Evolutionary conservation across 2,888 invertebrate genomes (phyloP).

Genomic region (Choristoneura rosaceana): DNA sequence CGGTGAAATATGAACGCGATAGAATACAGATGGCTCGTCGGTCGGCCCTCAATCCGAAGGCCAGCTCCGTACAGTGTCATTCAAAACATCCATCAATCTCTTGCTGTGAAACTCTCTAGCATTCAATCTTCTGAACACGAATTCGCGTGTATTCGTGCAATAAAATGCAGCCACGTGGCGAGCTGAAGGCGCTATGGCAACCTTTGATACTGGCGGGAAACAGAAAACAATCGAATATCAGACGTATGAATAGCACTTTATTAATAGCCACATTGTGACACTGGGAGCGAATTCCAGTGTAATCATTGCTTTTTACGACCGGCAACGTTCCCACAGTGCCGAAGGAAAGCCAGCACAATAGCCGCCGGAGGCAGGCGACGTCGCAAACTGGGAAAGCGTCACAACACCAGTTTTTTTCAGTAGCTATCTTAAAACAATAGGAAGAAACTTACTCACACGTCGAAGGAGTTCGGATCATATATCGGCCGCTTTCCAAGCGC

Average conservation of each 20-base stretch:
- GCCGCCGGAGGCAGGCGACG: slow-evolving; percentile 31
- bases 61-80: slow-evolving; percentile 55
- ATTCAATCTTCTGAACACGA: slow-evolving; percentile 48
- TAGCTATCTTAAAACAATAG: slow-evolving; percentile 71
- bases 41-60: slow-evolving; percentile 51
- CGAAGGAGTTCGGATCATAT: slow-evolving; percentile 64
- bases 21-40: slow-evolving; percentile 15
- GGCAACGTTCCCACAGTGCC: slow-evolving; percentile 58
- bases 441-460: slow-evolving; percentile 78
- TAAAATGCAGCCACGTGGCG: slow-evolving; percentile 53
- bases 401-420: slow-evolving; percentile 65
- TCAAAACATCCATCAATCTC: slow-evolving; percentile 31
- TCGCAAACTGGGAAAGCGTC: slow-evolving; percentile 67
- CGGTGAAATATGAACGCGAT: slow-evolving; percentile 28
- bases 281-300: slow-evolving; percentile 60
- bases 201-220: slow-evolving; percentile 19
- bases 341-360: slow-evolving; percentile 48
- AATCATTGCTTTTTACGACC: slow-evolving; percentile 53
- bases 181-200: background rate
- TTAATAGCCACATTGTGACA: slow-evolving; percentile 43
- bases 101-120: slow-evolving; percentile 54
- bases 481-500: slow-evolving; percentile 75
- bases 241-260: slow-evolving; percentile 37
- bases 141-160: slow-evolving; percentile 53
- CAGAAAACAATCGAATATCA: slow-evolving; percentile 33